phyloP scores from a whole-genome alignment of 1,140 invertebrate species.

The Dendroctonus valens region DNA sequence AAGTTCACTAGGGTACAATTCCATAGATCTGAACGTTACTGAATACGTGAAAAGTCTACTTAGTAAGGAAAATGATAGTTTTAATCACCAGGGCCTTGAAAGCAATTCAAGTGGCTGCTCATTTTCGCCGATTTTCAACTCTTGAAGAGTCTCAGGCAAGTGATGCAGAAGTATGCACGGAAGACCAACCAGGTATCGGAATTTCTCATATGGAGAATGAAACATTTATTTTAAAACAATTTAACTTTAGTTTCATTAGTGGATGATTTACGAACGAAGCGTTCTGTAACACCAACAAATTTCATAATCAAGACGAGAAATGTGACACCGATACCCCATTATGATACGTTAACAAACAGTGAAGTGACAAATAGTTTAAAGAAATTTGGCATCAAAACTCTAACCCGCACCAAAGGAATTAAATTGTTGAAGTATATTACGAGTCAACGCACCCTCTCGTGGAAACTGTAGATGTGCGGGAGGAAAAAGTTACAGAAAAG shows the following conservation, averaged over 20 bases:
- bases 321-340: constrained; percentile 57
- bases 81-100: constrained; percentile 1
- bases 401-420: constrained; percentile 52
- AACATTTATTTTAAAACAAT: neutral
- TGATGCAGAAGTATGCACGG: neutral
- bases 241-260: neutral
- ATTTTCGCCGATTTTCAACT: too few species aligned
- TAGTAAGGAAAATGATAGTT: constrained; percentile 21
- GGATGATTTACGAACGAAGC: neutral
- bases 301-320: constrained; percentile 53
- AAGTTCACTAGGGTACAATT: constrained; percentile 10
- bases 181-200: constrained; percentile 28
- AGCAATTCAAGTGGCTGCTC: too few species aligned
- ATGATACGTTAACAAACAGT: constrained; percentile 54
- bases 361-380: constrained; percentile 54
- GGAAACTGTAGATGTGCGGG: constrained; percentile 11
- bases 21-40: constrained; percentile 34
- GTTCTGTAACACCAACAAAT: constrained; percentile 13
- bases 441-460: constrained; percentile 47
- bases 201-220: constrained; percentile 11
- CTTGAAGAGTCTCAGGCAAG: neutral
- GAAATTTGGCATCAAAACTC: constrained; percentile 59
- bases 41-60: constrained; percentile 33
- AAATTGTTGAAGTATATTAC: constrained; percentile 48
- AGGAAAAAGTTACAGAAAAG: constrained; percentile 16